Evolutionary conservation across 1,140 invertebrate genomes (phyloP), one percentile per base, ranked within the genome.

Genomic region (Penaeus japonicus): DNA sequence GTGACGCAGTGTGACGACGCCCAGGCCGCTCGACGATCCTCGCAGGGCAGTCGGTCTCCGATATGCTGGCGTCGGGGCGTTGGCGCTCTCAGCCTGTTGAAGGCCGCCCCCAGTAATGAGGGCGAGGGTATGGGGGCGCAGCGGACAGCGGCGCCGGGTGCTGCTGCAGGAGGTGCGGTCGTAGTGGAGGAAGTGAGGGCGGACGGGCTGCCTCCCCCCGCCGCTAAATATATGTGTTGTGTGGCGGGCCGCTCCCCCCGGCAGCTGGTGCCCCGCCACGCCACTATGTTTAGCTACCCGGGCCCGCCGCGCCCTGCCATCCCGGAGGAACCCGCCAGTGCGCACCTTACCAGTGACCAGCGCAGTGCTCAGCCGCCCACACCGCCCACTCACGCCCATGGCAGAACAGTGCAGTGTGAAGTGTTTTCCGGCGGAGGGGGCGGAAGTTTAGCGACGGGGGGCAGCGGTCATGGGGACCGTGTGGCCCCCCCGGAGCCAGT

Each of bases 381-480:
- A 70, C 83, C 80, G 53, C 54, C 70, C 65, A 82, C 53, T 84
- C 24, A 87, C 81, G 88, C 89, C 89, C 87, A 80, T 62, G 89
- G 78, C 70, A 89, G 59, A 73, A 81, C 83, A 80, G 87, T 87
- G 57, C 65, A 85, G 78, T 82, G 84, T 82, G 32, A 65, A 85
- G 84, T 85, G 80, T 54, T 86, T 77, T 59, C 89, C 53, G 53
- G 77, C 53, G 85, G 85, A 85, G 73, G 73, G 24, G 77, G 70
- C 27, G 84, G 81, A 27, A 87, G 80, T 84, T 59, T 87, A 89
- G 82, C 85, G 86, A 81, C 89, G 90, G 90, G 90, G 90, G 90
- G 90, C 90, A 90, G 89, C 90, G 90, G 90, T 89, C 89, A 84
- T 89, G 86, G 89, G 85, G 89, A 90, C 90, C 90, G 90, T 90